Conservation (phyloP, 2,797 vertebrate genomes). For the Gymnopithys bicolor region DNA sequence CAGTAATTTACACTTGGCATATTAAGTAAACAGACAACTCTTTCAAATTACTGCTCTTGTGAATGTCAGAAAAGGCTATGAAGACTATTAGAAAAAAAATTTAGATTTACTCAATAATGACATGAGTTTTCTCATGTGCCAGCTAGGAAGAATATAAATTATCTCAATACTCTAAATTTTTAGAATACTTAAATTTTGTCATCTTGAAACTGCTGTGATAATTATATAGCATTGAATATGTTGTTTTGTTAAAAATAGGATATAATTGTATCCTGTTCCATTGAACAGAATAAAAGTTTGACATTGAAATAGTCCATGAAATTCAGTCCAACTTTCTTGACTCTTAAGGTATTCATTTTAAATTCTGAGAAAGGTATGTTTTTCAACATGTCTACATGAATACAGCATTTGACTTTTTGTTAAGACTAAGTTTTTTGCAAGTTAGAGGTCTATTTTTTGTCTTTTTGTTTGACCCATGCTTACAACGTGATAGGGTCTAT, state of each 20-base stretch:
- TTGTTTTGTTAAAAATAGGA: background rate
- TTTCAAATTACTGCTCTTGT: slow-evolving; percentile 10
- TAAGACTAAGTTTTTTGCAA: background rate
- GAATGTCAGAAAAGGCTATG: slow-evolving; percentile 4
- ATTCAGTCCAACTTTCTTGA: background rate
- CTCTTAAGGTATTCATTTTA: background rate
- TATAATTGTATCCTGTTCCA: background rate
- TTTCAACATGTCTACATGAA: background rate
- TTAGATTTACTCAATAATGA: background rate
- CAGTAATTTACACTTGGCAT: background rate
- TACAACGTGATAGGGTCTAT: background rate
- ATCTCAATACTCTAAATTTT: background rate
- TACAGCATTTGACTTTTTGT: background rate
- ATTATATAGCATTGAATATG: background rate
- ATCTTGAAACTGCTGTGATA: background rate
- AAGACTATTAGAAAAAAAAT: background rate
- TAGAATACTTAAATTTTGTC: background rate
- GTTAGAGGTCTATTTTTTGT: background rate
- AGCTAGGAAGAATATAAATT: background rate
- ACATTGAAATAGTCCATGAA: background rate
- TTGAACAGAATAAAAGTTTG: background rate
- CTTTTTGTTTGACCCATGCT: background rate
- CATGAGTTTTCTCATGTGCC: background rate
- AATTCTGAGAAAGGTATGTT: background rate
- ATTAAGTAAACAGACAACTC: background rate